phyloP scores from a whole-genome alignment of 2,797 vertebrate species.

The Sebastes goodei region DNA sequence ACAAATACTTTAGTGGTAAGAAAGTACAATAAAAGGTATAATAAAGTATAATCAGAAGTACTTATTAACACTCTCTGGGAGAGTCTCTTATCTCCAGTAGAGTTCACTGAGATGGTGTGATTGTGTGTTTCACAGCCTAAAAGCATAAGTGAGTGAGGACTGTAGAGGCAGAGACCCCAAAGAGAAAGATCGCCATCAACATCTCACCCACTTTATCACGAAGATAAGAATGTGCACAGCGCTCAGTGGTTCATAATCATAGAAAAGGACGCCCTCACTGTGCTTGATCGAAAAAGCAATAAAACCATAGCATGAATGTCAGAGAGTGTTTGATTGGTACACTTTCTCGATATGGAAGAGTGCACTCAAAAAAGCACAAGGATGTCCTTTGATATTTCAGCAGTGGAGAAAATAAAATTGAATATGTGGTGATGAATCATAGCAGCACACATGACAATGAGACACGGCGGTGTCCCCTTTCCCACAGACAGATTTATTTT shows the following conservation, averaged over 20 bases:
- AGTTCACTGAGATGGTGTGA: conserved; percentile 4
- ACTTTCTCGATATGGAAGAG: conserved; percentile 33
- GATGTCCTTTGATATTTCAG: conserved; percentile 58
- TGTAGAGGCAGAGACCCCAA: not conserved
- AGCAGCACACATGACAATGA: conserved; percentile 7
- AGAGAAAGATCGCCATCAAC: conserved; percentile 15
- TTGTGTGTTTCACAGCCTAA: conserved; percentile 3
- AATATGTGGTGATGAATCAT: conserved; percentile 59
- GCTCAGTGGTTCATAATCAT: conserved; percentile 25
- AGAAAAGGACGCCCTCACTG: not conserved
- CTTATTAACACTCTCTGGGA: not conserved
- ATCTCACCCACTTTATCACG: conserved; percentile 22
- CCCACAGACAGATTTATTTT: conserved; percentile 53
- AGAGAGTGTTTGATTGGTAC: conserved; percentile 27
- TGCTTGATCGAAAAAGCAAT: conserved; percentile 39
- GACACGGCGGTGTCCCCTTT: conserved; percentile 13
- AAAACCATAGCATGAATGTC: conserved; percentile 40
- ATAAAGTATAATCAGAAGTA: not conserved
- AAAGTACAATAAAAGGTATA: not conserved
- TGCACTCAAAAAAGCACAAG: conserved; percentile 24
- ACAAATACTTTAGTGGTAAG: not conserved
- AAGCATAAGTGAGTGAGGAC: not conserved
- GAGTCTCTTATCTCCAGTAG: not conserved
- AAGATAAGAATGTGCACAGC: conserved; percentile 18
- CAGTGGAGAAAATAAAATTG: conserved; percentile 10